These are phyloP conservation scores for Mus spicilegus DNA, from an alignment of 2,113 vertebrate species.

Conservation along the genomic window DNA sequence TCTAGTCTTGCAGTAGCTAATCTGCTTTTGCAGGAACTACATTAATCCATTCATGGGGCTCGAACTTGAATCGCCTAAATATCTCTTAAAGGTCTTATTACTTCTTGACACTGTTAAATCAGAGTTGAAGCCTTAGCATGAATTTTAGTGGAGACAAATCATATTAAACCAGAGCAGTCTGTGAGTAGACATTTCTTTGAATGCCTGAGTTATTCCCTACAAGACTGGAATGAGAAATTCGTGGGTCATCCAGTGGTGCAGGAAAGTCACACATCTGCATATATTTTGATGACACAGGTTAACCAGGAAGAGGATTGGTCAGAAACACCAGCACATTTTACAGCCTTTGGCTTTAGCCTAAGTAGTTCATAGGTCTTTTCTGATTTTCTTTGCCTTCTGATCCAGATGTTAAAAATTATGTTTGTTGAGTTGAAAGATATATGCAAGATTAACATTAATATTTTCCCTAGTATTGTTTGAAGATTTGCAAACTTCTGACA, in stretches of 20 bases:
- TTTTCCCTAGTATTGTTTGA: not conserved
- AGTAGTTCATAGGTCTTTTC: not conserved
- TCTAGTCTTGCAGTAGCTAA: not conserved
- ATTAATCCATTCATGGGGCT: not conserved
- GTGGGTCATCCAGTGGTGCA: not conserved
- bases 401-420: conserved; percentile 14
- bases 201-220: conserved; percentile 9
- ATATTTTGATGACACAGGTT: not conserved
- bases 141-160: not conserved
- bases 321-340: conserved; percentile 16
- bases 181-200: conserved; percentile 23
- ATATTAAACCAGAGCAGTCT: not conserved
- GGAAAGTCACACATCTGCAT: not conserved
- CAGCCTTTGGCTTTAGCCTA: conserved; percentile 35
- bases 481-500: not conserved
- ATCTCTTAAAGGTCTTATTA: not conserved
- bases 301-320: not conserved
- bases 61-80: not conserved
- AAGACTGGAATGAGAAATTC: not conserved
- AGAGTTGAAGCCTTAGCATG: not conserved
- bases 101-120: not conserved
- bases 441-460: not conserved
- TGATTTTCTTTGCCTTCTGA: not conserved
- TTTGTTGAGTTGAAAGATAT: conserved; percentile 22
- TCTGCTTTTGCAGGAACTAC: not conserved